Base-by-base conservation (phyloP, 1,140 invertebrate genomes). In the Aricia agestis region DNA sequence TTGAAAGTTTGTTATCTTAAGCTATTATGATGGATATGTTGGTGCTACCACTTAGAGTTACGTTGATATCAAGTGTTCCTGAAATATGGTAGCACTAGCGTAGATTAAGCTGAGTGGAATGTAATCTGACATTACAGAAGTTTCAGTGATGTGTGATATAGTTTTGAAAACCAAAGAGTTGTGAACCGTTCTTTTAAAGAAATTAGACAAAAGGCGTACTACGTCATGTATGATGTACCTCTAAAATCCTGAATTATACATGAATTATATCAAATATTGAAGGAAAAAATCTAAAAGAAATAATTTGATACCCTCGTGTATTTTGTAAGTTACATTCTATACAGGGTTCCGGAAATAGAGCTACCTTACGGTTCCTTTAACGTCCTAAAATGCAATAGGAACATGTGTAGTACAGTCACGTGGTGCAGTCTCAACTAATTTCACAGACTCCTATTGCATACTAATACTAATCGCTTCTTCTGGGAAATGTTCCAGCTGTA, bases 351-450 rank as follows among this genome's bases (percentile, higher is more conserved):
- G 45, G 45, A 52, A 52, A 11, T 52, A 52, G 9, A 52, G 1
- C 10, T 52, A 52, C 45, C 45, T 52, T 52, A 52, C 36, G 36
- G 6, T 36, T 52, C 45, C 45, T 52, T 15, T 52, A 52, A 15
- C 45, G 45, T 52, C 45, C 6, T 52, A 52, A 10, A 52, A 52
- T 52, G 45, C 45, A 13, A 52, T 52, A 52, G 45, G 45, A 52
- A 52, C 45, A 52, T 59, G 18, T 63, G 59, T 25, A 63, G 59
- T 63, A 11, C 6, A 59, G 58, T 59, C 58, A 59, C 58, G 58
- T 63, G 18, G 59, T 63, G 19, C 59, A 19, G 59, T 63, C 59
- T 63, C 59, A 63, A 63, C 59, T 63, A 63, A 63, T 63, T 63
- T 25, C 18, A 9, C 19, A 63, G 59, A 63, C 59, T 25, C 59